Evolutionary conservation across 1,140 invertebrate species (phyloP).

Genomic region (Delia radicum): DNA sequence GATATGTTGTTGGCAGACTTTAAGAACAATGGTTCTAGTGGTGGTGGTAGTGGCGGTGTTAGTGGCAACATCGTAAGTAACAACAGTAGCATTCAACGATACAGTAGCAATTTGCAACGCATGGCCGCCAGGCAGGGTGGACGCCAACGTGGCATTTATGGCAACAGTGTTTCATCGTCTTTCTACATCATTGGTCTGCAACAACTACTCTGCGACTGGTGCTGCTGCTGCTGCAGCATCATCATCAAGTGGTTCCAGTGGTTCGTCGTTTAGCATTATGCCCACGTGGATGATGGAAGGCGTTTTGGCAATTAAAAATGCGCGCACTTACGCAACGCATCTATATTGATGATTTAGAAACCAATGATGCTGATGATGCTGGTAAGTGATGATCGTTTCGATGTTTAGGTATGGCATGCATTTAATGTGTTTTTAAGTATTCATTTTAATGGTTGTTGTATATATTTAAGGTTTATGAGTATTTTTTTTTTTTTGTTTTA

Average conservation of each 20-base stretch:
- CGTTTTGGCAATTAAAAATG: slow-evolving; percentile 89
- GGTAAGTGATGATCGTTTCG: slow-evolving; percentile 35
- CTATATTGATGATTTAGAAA: slow-evolving; percentile 90
- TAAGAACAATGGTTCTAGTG: not conserved
- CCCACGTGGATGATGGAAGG: slow-evolving; percentile 79
- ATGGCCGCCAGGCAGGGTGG: slow-evolving; percentile 11
- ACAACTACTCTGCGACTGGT: not conserved
- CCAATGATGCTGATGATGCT: slow-evolving; percentile 75
- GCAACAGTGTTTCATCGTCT: slow-evolving; percentile 22
- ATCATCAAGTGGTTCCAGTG: not conserved
- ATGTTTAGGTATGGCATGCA: not conserved
- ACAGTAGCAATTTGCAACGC: slow-evolving; percentile 50
- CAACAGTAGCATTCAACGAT: slow-evolving; percentile 33
- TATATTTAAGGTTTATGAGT: not conserved
- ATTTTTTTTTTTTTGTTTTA: too few species aligned
- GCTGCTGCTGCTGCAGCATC: slow-evolving; percentile 13
- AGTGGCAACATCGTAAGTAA: slow-evolving; percentile 1
- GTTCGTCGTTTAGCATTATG: slow-evolving; percentile 35
- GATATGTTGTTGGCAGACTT: not conserved
- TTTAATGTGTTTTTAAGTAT: not conserved
- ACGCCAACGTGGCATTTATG: slow-evolving; percentile 13
- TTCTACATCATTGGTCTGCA: too few species aligned
- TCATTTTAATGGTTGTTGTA: not conserved
- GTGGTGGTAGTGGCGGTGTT: not conserved
- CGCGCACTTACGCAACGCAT: slow-evolving; percentile 84